A percentile compares a stretch with the other conserved stretches of the same genome.
These are phyloP conservation scores for Poecile atricapillus DNA, from an alignment of 2,113 vertebrate genomes.

Conservation along the genomic window DNA sequence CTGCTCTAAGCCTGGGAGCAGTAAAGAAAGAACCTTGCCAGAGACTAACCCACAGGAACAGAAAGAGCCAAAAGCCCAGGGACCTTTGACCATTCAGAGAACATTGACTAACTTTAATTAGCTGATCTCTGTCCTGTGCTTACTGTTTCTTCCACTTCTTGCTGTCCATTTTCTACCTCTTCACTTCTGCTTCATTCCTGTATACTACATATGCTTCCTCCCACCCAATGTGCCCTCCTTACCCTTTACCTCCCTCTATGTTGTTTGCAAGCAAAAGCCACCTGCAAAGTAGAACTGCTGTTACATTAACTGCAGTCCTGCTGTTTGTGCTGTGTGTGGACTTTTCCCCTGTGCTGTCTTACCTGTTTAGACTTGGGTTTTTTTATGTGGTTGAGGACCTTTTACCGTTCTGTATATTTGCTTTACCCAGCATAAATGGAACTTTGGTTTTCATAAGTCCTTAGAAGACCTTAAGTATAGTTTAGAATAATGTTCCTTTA, in stretches of 20 bases:
- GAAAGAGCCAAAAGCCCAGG: not conserved
- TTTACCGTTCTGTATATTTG: not conserved
- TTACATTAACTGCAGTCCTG: not conserved
- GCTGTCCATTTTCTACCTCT: not conserved
- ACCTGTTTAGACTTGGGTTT: not conserved
- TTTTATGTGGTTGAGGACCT: not conserved
- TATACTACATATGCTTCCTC: not conserved
- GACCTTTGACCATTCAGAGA: slow-evolving; percentile 39
- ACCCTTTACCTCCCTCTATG: not conserved
- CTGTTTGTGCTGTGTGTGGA: slow-evolving; percentile 23
- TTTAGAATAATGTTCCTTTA: not conserved
- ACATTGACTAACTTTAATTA: not conserved
- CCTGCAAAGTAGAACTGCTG: not conserved
- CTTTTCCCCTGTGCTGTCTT: slow-evolving; percentile 14
- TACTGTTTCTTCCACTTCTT: not conserved
- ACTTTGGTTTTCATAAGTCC: not conserved
- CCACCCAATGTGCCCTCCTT: not conserved
- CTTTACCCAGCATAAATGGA: not conserved
- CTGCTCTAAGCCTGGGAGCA: not conserved
- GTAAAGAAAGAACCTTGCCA: not conserved
- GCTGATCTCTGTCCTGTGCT: not conserved
- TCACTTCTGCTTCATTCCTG: not conserved
- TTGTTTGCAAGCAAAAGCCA: not conserved
- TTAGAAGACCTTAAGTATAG: not conserved
- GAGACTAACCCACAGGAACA: not conserved